Conservation (phyloP, 1,140 invertebrate species). For the Drosophila elegans region DNA sequence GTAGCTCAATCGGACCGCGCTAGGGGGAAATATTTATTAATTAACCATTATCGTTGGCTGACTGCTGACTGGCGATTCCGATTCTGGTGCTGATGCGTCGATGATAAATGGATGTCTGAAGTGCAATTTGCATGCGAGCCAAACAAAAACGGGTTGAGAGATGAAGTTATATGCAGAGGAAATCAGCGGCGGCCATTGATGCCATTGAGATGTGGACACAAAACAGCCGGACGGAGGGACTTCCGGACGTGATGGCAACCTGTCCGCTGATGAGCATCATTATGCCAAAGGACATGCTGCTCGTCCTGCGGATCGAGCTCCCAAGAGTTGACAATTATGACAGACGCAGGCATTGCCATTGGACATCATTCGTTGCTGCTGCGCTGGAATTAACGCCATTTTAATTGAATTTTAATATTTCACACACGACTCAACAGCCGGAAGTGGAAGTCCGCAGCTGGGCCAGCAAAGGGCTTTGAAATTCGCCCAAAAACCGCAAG, state of each 20-base stretch:
- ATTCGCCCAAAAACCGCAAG: slow-evolving; percentile 68
- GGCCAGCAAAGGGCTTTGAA: slow-evolving; percentile 46
- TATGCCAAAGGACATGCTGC: slow-evolving; percentile 67
- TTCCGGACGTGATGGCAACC: slow-evolving; percentile 35
- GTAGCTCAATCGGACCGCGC: slow-evolving; percentile 24
- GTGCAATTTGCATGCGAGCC: slow-evolving; percentile 74
- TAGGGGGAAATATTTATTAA: slow-evolving; percentile 73
- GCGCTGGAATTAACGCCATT: slow-evolving; percentile 82
- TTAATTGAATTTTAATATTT: slow-evolving; percentile 85
- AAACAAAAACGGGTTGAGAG: slow-evolving; percentile 39
- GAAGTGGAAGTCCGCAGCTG: slow-evolving; percentile 56
- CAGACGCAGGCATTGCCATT: slow-evolving; percentile 49
- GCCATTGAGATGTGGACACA: slow-evolving; percentile 44
- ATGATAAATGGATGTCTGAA: slow-evolving; percentile 78
- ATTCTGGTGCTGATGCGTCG: slow-evolving; percentile 45
- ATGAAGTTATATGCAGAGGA: slow-evolving; percentile 3
- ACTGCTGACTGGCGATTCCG: slow-evolving; percentile 32
- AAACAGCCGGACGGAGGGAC: slow-evolving; percentile 20
- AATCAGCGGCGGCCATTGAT: slow-evolving; percentile 65
- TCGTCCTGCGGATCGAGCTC: slow-evolving; percentile 49
- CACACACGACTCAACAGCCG: slow-evolving; percentile 74
- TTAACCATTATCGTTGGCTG: slow-evolving; percentile 75
- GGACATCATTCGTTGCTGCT: slow-evolving; percentile 47
- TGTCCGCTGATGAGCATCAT: slow-evolving; percentile 76
- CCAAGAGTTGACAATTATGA: slow-evolving; percentile 79